phyloP scores from a whole-genome alignment of 2,797 vertebrate genomes.

The Pyrocephalus nanus region DNA sequence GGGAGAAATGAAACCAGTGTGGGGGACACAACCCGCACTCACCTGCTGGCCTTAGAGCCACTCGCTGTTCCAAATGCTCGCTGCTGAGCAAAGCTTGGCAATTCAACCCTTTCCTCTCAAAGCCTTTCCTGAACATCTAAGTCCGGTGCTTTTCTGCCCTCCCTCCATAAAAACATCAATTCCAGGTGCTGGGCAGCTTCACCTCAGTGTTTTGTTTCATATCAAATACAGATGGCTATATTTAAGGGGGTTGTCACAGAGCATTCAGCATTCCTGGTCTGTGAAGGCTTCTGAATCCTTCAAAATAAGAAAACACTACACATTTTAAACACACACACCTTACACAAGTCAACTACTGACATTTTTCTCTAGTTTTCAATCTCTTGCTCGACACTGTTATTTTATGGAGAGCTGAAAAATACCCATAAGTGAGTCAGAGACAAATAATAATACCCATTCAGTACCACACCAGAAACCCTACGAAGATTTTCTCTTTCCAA shows the following conservation, averaged over 20 bases:
- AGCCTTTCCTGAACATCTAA: background rate
- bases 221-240: background rate
- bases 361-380: background rate
- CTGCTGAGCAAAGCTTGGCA: background rate
- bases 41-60: background rate
- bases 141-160: background rate
- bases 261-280: background rate
- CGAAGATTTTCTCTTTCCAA: slow-evolving; percentile 9
- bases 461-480: background rate
- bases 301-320: background rate
- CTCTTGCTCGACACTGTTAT: slow-evolving; percentile 34
- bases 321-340: background rate
- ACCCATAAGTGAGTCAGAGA: background rate
- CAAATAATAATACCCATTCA: slow-evolving; percentile 48
- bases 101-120: background rate
- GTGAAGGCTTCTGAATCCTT: background rate
- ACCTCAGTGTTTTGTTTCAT: background rate
- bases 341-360: background rate
- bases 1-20: background rate
- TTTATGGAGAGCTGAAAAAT: slow-evolving; percentile 45
- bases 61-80: background rate
- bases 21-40: background rate
- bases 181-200: background rate
- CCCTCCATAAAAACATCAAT: background rate
- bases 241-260: background rate